phyloP scores from a whole-genome alignment of 2,113 vertebrate genomes.

The Tiliqua scincoides region DNA sequence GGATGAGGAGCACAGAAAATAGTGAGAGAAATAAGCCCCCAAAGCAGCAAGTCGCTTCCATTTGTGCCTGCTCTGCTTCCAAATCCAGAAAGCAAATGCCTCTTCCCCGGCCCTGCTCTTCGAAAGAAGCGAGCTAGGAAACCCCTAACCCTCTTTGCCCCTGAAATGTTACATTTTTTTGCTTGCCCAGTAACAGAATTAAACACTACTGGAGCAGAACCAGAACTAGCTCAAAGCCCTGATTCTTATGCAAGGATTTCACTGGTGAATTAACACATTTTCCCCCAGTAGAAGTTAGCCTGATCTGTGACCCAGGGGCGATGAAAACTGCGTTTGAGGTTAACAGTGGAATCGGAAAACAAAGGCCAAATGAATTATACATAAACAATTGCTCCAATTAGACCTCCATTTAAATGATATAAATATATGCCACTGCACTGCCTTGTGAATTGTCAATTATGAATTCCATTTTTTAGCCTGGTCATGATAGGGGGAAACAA shows the following conservation, averaged over 20 bases:
- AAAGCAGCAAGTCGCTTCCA: neutral
- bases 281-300: slow-evolving; percentile 44
- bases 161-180: neutral
- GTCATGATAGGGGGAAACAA: slow-evolving; percentile 33
- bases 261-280: neutral
- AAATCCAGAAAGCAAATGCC: neutral
- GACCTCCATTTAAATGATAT: slow-evolving; percentile 62
- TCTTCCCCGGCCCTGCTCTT: neutral
- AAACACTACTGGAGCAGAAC: neutral
- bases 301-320: slow-evolving; percentile 58
- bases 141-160: neutral
- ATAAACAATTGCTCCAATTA: slow-evolving; percentile 64
- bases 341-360: slow-evolving; percentile 58
- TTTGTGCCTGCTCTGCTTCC: neutral
- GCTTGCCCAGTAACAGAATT: neutral
- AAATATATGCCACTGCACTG: slow-evolving; percentile 52
- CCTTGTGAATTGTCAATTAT: slow-evolving; percentile 61
- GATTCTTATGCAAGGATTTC: neutral
- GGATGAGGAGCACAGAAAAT: neutral
- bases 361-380: slow-evolving; percentile 71
- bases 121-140: neutral
- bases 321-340: slow-evolving; percentile 69
- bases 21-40: too few relatives aligned
- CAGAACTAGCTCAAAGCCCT: neutral
- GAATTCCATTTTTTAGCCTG: neutral